phyloP scores from a whole-genome alignment of 1,140 invertebrate species.

The Hypothenemus hampei region DNA sequence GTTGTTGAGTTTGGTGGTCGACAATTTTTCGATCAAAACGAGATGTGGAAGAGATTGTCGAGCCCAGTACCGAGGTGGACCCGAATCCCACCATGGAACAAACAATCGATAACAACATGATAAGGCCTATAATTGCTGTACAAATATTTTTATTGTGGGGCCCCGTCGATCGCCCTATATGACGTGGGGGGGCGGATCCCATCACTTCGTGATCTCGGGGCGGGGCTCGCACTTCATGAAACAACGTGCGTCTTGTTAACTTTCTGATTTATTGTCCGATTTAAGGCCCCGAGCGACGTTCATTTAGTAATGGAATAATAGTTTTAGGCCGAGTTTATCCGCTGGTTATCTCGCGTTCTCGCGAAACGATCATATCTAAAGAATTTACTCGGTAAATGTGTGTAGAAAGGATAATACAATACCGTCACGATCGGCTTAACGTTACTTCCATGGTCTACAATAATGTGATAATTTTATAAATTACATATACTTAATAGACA shows the following conservation, averaged over 20 bases:
- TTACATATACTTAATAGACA: too few relatives aligned
- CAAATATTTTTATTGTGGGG: conserved; percentile 41
- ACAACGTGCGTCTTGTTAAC: conserved; percentile 44
- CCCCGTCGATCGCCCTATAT: conserved; percentile 39
- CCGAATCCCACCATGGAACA: conserved; percentile 7
- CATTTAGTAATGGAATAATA: conserved; percentile 31
- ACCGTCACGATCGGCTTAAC: conserved; percentile 12
- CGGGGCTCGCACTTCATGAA: conserved; percentile 42
- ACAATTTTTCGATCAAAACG: background rate
- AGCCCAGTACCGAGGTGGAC: conserved; percentile 1
- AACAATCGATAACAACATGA: conserved; percentile 7
- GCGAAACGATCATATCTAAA: conserved; percentile 15
- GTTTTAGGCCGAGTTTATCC: conserved; percentile 22
- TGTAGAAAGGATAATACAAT: conserved; percentile 22
- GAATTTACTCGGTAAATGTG: conserved; percentile 23
- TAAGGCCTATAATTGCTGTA: conserved; percentile 36
- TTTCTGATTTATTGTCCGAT: conserved; percentile 42
- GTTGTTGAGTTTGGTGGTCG: background rate
- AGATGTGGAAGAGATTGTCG: background rate
- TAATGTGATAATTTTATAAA: too few relatives aligned
- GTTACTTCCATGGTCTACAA: too few relatives aligned
- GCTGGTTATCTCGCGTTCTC: conserved; percentile 6
- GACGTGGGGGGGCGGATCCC: conserved; percentile 35
- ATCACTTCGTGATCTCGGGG: conserved; percentile 36
- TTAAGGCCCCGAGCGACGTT: conserved; percentile 20